Base-by-base conservation (phyloP, 2,113 vertebrate genomes). In the Lophius piscatorius region DNA sequence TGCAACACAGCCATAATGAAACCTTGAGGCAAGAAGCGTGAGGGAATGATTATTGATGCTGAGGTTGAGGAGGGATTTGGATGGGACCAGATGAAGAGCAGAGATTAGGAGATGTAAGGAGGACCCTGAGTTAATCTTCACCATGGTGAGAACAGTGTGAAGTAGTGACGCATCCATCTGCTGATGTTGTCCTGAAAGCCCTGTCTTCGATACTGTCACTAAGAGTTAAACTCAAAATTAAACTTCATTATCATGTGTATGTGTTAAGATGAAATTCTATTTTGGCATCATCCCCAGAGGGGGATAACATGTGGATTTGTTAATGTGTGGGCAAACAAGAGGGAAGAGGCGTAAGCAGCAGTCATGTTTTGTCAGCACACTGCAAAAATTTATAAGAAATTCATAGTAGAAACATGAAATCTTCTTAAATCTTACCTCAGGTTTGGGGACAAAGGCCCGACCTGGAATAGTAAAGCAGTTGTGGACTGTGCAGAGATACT, bases 381-480 rank as follows among this genome's bases (percentile, higher is more conserved):
- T 3, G 9, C 26, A 35, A 47, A 47, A n/a, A n/a, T n/a, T n/a
- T n/a, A n/a, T n/a, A n/a, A n/a, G n/a, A n/a, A n/a, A n/a, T n/a
- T n/a, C n/a, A n/a, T n/a, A n/a, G n/a, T n/a, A n/a, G n/a, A n/a
- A n/a, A n/a, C n/a, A n/a, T n/a, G n/a, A n/a, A n/a, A n/a, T n/a
- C n/a, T n/a, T n/a, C n/a, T 11, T 12, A 9, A 65, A n/a, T 67
- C 91, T 88, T 86, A 99, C 97, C 90, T 96, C 46, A 41, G 97
- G 97, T 66, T 96, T 95, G 59, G 97, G 97, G 68, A 98, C 72
- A 38, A 99, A 99, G 34, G 97, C 96, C 55, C 81, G 80, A 17
- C 97, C 97, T 0, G 97, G 94, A 86, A 99, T 98, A 22, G 91
- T 75, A 23, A 99, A 95, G 81, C 94, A 56, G 70, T 81, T 92